A percentile compares a stretch with the other conserved stretches of the same genome.
These are phyloP conservation scores for Aphelinus certus DNA, from an alignment of 1,140 invertebrate species.

Conservation along the genomic window DNA sequence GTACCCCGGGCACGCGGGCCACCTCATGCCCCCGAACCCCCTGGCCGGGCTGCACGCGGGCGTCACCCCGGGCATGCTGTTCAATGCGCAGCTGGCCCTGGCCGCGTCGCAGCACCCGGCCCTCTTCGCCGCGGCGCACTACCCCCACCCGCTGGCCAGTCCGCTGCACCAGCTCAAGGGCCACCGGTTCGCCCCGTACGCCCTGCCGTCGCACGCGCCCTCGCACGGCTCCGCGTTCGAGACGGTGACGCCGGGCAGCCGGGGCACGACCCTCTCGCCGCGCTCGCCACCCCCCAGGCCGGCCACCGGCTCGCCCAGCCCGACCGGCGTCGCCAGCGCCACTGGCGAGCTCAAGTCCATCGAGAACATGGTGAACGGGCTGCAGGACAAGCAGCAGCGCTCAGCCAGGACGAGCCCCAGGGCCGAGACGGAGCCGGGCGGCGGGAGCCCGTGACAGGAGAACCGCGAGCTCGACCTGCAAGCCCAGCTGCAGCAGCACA, in stretches of 20 bases:
- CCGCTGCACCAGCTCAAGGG: conserved; percentile 68
- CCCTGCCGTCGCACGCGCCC: conserved; percentile 74
- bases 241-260: conserved; percentile 79
- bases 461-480: conserved; percentile 49
- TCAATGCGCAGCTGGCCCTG: conserved; percentile 83
- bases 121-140: conserved; percentile 71
- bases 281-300: conserved; percentile 73
- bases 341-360: conserved; percentile 91
- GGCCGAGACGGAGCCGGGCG: conserved; percentile 50
- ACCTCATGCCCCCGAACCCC: conserved; percentile 75
- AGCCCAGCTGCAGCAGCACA: conserved; percentile 16
- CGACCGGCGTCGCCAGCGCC: conserved; percentile 62
- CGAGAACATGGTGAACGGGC: conserved; percentile 95
- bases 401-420: conserved; percentile 52
- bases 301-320: conserved; percentile 69
- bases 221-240: conserved; percentile 83
- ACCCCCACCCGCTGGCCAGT: conserved; percentile 67
- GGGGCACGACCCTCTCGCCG: conserved; percentile 69
- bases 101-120: conserved; percentile 81
- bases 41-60: conserved; percentile 71
- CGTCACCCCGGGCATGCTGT: conserved; percentile 79
- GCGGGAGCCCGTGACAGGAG: conserved; percentile 65
- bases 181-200: conserved; percentile 87
- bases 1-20: conserved; percentile 73
- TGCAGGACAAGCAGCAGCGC: conserved; percentile 75